A percentile compares a stretch with the other conserved stretches of the same genome.
phyloP scores from a whole-genome alignment of 2,797 vertebrate species.

The Melanotaenia maccullochi region DNA sequence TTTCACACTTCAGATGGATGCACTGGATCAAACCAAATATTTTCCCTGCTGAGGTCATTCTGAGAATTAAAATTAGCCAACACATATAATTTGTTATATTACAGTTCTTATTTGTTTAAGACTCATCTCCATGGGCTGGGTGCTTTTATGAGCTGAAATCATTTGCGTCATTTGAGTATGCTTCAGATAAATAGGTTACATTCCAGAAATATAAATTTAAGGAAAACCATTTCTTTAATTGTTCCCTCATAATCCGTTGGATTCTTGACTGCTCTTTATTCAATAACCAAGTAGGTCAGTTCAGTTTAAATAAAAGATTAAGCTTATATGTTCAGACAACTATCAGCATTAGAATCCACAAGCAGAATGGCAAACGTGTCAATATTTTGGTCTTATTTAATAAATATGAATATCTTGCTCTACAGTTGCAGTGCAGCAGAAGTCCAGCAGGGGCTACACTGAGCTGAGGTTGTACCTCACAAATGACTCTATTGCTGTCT shows the following conservation, averaged over 20 bases:
- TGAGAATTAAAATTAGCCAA: background rate
- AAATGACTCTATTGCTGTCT: conserved; percentile 12
- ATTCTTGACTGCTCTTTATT: background rate
- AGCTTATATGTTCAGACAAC: no score
- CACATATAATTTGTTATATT: background rate
- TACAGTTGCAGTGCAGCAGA: conserved; percentile 29
- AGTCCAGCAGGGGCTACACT: conserved; percentile 57
- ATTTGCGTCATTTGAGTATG: background rate
- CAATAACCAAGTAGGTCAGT: no score
- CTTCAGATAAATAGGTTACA: background rate
- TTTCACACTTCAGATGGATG: no score
- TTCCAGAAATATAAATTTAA: background rate
- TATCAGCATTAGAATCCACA: background rate
- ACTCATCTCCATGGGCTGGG: background rate
- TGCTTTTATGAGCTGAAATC: background rate
- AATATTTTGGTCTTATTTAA: background rate
- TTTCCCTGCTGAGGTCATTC: background rate
- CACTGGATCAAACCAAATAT: conserved; percentile 8
- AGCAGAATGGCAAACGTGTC: background rate
- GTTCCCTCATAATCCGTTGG: background rate
- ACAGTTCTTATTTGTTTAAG: background rate
- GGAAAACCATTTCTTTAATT: background rate
- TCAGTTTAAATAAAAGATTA: no score
- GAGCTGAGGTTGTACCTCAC: conserved; percentile 30
- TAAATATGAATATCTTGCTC: background rate